Percentiles rank a stretch among this genome's conserved stretches.
Evolutionary conservation across 2,113 vertebrate genomes (phyloP).

Genomic region (Ailuropoda melanoleuca): DNA sequence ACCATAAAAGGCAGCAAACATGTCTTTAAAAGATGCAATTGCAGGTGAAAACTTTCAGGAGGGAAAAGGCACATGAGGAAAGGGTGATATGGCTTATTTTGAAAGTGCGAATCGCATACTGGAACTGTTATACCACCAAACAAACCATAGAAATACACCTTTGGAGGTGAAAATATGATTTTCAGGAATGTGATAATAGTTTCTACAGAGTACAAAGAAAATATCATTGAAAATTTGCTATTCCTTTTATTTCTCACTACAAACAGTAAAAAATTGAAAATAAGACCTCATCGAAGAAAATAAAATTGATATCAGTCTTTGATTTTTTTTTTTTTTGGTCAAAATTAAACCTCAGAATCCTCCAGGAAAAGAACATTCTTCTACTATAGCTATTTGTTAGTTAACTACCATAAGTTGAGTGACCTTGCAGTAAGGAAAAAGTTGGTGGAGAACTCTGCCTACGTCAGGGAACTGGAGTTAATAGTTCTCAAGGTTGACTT

Average conservation of each 20-base stretch:
- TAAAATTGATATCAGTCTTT: slow-evolving; percentile 1
- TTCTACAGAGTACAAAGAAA: slow-evolving; percentile 36
- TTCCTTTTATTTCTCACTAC: slow-evolving; percentile 52
- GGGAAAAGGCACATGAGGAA: slow-evolving; percentile 52
- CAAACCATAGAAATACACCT: slow-evolving; percentile 38
- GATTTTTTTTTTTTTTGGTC: background rate
- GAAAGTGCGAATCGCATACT: slow-evolving; percentile 56
- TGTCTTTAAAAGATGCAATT: slow-evolving; percentile 72
- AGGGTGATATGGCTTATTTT: slow-evolving; percentile 1
- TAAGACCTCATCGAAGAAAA: slow-evolving; percentile 42
- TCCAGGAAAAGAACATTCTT: background rate
- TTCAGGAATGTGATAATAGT: slow-evolving; percentile 65
- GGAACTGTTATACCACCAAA: slow-evolving; percentile 45
- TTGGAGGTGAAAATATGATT: slow-evolving; percentile 25
- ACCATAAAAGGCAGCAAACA: slow-evolving; percentile 72
- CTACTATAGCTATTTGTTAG: background rate
- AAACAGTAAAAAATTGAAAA: slow-evolving; percentile 61
- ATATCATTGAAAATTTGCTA: slow-evolving; percentile 33
- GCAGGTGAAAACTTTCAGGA: slow-evolving; percentile 75
- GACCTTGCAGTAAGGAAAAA: background rate
- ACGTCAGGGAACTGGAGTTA: background rate
- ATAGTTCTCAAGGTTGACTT: background rate
- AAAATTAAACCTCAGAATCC: slow-evolving; percentile 45
- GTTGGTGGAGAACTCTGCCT: background rate
- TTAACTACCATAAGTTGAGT: accelerated